Evolutionary conservation across 2,888 invertebrate genomes (phyloP).

Genomic region (Lottia scabra): DNA sequence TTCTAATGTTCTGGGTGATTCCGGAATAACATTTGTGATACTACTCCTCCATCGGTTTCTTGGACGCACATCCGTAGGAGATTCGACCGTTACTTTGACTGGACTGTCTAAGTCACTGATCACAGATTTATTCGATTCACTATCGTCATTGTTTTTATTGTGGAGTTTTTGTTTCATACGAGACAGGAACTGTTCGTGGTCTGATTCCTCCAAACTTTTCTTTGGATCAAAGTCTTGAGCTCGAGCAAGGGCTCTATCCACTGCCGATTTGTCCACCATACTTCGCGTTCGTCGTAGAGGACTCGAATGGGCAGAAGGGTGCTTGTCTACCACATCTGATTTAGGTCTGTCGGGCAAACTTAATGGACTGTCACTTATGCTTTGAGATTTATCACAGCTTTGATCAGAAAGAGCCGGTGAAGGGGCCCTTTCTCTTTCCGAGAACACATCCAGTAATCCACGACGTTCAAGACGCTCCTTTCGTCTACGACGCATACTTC

Average conservation of each 20-base stretch:
- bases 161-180: conserved; percentile 32
- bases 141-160: conserved; percentile 18
- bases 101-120: conserved; percentile 10
- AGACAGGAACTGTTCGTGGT: conserved; percentile 30
- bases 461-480: conserved; percentile 44
- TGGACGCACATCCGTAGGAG: not conserved
- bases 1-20: conserved; percentile 35
- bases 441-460: conserved; percentile 34
- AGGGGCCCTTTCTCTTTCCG: conserved; percentile 59
- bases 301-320: conserved; percentile 19
- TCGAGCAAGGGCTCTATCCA: conserved; percentile 19
- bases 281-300: conserved; percentile 44
- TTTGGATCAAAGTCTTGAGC: conserved; percentile 13
- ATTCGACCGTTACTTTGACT: not conserved
- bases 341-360: conserved; percentile 28
- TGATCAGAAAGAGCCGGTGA: conserved; percentile 44
- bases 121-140: not conserved
- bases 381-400: conserved; percentile 8
- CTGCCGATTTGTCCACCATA: conserved; percentile 33
- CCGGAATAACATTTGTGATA: conserved; percentile 8
- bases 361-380: not conserved
- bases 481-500: conserved; percentile 52
- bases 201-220: conserved; percentile 29
- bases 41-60: conserved; percentile 19
- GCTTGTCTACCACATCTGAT: conserved; percentile 26